phyloP scores from a whole-genome alignment of 2,888 invertebrate genomes.

The Masnerella sp. region DNA sequence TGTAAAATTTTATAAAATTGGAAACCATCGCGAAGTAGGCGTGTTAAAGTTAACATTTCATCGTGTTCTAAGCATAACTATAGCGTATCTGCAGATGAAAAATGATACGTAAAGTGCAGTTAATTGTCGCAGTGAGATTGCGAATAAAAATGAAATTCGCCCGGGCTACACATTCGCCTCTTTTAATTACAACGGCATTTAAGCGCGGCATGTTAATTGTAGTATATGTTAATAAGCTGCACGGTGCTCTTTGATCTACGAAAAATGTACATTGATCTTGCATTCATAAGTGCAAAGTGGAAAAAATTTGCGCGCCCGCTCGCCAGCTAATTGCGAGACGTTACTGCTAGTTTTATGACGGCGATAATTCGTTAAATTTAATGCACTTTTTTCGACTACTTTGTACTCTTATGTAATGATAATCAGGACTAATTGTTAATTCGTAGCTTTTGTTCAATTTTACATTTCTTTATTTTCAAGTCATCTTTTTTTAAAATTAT shows the following conservation, averaged over 20 bases:
- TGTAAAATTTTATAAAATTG: too few species aligned
- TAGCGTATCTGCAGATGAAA: conserved; percentile 35
- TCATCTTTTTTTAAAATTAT: too few species aligned
- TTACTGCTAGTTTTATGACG: conserved; percentile 17
- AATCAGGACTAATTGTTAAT: too few species aligned
- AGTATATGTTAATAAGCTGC: conserved; percentile 51
- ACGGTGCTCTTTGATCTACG: conserved; percentile 41
- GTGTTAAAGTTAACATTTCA: conserved; percentile 32
- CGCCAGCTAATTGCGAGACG: conserved; percentile 12
- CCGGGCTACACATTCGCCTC: conserved; percentile 28
- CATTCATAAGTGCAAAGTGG: conserved; percentile 31
- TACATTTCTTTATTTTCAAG: not conserved
- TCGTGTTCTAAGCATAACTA: conserved; percentile 30
- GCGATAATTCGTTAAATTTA: conserved; percentile 4
- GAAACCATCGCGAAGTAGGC: conserved; percentile 18
- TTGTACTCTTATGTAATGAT: too few species aligned
- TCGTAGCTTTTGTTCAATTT: too few species aligned
- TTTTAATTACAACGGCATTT: conserved; percentile 46
- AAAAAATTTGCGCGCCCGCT: conserved; percentile 13
- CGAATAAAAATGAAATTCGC: conserved; percentile 41
- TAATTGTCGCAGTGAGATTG: conserved; percentile 48
- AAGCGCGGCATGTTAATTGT: conserved; percentile 42
- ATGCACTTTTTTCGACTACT: not conserved
- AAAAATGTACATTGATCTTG: conserved; percentile 36
- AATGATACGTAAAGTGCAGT: conserved; percentile 51